phyloP scores from a whole-genome alignment of 1,140 invertebrate genomes.

The Meloidogyne floridensis region DNA sequence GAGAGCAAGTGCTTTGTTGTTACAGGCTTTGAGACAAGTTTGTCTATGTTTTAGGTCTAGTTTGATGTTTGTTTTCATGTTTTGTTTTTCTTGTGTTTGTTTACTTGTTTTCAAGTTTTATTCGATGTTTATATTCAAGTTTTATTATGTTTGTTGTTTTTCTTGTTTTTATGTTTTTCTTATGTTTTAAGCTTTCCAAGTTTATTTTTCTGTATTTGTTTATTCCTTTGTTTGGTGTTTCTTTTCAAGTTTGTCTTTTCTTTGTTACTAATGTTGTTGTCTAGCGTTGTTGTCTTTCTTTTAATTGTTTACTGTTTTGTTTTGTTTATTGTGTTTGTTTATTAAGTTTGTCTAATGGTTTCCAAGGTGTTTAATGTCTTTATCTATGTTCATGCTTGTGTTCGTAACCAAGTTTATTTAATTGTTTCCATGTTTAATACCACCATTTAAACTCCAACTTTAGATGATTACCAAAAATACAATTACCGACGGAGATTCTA shows the following conservation, averaged over 20 bases:
- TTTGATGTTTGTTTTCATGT: neutral
- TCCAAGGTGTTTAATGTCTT: too few species aligned
- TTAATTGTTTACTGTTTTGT: too few species aligned
- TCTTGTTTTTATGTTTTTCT: neutral
- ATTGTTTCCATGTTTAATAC: too few species aligned
- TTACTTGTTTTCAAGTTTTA: neutral
- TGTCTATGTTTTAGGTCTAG: neutral
- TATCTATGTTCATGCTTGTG: too few species aligned
- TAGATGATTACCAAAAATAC: slow-evolving; percentile 34
- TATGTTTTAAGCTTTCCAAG: neutral
- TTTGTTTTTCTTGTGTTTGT: neutral
- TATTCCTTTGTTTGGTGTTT: too few species aligned
- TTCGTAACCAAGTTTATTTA: too few species aligned
- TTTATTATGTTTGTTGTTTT: neutral
- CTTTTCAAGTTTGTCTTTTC: neutral
- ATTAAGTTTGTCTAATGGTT: neutral
- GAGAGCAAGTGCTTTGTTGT: slow-evolving; percentile 48
- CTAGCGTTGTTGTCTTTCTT: too few species aligned
- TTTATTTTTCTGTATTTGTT: neutral
- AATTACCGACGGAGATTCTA: slow-evolving; percentile 26
- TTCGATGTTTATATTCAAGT: neutral
- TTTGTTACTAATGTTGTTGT: neutral
- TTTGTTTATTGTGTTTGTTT: too few species aligned
- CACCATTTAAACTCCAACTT: neutral
- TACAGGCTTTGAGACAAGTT: slow-evolving; percentile 56